Conservation (phyloP, 37 sponge, comb jelly and placozoan species). For the Hexactinellida sp. region DNA sequence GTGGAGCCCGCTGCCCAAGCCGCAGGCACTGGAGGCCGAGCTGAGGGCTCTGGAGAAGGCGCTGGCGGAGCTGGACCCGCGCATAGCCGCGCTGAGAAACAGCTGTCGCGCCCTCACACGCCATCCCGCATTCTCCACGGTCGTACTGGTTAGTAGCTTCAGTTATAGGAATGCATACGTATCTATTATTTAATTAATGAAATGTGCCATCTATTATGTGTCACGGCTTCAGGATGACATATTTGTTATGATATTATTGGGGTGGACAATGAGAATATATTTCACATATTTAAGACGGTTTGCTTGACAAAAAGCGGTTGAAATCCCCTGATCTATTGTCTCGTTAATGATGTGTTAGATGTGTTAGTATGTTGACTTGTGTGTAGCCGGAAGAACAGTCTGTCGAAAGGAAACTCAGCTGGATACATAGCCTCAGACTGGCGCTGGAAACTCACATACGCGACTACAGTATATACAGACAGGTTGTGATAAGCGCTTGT, state of each 20-base stretch:
- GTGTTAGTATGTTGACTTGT: too few relatives aligned
- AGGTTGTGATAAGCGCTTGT: neutral
- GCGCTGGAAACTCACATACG: neutral
- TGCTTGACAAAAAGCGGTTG: too few relatives aligned
- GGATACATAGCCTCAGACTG: neutral
- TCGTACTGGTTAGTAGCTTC: neutral
- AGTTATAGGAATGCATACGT: neutral
- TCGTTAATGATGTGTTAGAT: neutral
- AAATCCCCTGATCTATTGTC: neutral
- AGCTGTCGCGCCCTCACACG: neutral
- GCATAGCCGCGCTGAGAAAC: neutral
- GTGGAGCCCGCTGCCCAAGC: neutral
- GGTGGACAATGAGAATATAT: too few relatives aligned
- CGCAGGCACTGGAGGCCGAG: neutral
- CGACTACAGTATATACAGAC: neutral
- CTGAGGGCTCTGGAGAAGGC: neutral
- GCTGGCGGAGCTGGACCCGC: neutral
- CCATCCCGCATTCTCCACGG: neutral
- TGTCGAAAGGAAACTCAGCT: neutral
- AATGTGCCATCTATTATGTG: too few relatives aligned
- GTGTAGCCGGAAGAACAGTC: neutral
- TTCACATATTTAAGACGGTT: too few relatives aligned
- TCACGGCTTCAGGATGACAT: too few relatives aligned
- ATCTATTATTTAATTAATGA: neutral
- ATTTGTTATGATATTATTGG: too few relatives aligned